Percentiles rank a stretch among this genome's conserved stretches.
phyloP scores from a whole-genome alignment of 2,888 invertebrate species.

The Parascotia fuliginaria region DNA sequence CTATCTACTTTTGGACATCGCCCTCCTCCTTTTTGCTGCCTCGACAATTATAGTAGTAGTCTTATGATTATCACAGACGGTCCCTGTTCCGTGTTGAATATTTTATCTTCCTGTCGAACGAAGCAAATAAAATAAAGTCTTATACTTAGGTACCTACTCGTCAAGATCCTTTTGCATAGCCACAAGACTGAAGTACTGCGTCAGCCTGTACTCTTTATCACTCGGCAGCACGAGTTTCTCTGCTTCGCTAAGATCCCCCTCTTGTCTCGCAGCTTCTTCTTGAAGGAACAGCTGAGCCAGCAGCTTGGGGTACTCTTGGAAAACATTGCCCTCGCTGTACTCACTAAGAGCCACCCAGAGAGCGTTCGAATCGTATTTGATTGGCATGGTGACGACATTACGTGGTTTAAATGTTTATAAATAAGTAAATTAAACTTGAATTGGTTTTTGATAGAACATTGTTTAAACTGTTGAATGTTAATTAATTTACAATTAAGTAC shows the following conservation, averaged over 20 bases:
- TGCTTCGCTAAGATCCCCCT: slow-evolving; percentile 74
- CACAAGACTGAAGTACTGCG: slow-evolving; percentile 89
- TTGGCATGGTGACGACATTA: slow-evolving; percentile 60
- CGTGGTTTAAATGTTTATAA: no score
- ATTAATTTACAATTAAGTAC: no score
- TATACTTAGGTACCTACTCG: slow-evolving; percentile 51
- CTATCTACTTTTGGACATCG: no score
- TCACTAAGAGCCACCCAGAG: slow-evolving; percentile 86
- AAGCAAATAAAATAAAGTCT: no score
- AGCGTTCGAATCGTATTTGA: slow-evolving; percentile 69
- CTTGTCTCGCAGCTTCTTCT: slow-evolving; percentile 74
- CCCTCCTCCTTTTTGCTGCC: no score
- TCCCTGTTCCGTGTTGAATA: no score
- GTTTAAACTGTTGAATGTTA: no score
- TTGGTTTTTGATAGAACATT: no score
- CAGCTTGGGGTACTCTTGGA: slow-evolving; percentile 88
- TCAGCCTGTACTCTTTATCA: slow-evolving; percentile 88
- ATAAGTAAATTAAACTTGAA: no score
- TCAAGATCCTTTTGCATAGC: slow-evolving; percentile 86
- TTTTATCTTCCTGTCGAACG: no score
- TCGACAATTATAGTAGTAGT: no score
- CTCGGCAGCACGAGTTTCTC: slow-evolving; percentile 88
- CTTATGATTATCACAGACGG: no score
- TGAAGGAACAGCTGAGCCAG: slow-evolving; percentile 86
- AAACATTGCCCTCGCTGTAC: slow-evolving; percentile 86